A percentile compares a stretch with the other conserved stretches of the same genome.
Evolutionary conservation across 2,888 invertebrate species (phyloP).

Genomic region (Eupithecia subfuscata): DNA sequence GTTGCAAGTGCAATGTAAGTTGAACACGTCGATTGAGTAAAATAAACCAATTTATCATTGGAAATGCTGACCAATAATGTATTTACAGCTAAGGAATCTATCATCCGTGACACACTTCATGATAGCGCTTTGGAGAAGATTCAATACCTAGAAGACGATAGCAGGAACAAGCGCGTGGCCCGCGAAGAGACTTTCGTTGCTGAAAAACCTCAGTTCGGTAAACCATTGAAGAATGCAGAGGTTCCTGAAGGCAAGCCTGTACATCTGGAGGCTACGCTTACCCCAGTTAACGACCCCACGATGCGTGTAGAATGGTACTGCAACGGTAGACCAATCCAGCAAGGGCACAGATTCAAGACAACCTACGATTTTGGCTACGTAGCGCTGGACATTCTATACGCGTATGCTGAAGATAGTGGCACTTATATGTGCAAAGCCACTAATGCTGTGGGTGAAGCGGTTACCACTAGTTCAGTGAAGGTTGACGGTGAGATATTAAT

Average conservation of each 20-base stretch:
- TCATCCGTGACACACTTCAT: slow-evolving; percentile 95
- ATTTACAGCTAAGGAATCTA: slow-evolving; percentile 89
- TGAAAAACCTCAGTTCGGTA: slow-evolving; percentile 95
- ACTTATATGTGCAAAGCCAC: slow-evolving; percentile 98
- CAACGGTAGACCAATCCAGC: slow-evolving; percentile 96
- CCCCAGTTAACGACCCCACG: slow-evolving; percentile 98
- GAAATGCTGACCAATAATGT: not conserved
- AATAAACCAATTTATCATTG: not conserved
- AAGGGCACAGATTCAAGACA: slow-evolving; percentile 97
- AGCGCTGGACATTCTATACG: slow-evolving; percentile 97
- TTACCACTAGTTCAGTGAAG: slow-evolving; percentile 94
- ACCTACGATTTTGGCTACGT: slow-evolving; percentile 99
- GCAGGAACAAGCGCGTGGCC: slow-evolving; percentile 88
- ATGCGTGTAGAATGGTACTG: slow-evolving; percentile 99
- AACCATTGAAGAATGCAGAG: slow-evolving; percentile 93
- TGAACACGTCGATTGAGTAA: not conserved
- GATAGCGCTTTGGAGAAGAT: slow-evolving; percentile 96
- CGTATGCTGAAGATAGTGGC: slow-evolving; percentile 98
- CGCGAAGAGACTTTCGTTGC: slow-evolving; percentile 90
- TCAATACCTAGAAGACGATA: slow-evolving; percentile 94
- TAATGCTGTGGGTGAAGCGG: slow-evolving; percentile 97
- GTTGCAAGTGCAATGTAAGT: slow-evolving; percentile 91
- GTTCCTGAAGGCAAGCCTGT: slow-evolving; percentile 94
- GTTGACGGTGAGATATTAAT: slow-evolving; percentile 89
- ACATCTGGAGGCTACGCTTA: slow-evolving; percentile 96